Conservation (phyloP, 2,113 vertebrate genomes). For the Raja brachyura region DNA sequence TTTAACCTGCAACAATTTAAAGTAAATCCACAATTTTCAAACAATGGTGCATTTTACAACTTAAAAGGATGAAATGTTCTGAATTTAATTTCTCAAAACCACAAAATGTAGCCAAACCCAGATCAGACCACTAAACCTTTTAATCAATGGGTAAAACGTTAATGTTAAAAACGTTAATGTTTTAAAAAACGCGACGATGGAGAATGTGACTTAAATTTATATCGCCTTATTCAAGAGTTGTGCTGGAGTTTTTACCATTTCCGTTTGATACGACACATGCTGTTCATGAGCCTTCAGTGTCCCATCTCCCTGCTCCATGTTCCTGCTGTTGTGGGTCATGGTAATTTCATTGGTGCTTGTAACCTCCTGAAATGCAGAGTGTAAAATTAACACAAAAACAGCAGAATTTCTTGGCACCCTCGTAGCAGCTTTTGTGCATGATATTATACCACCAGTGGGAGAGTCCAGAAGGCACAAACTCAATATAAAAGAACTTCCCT, state of each 20-base stretch:
- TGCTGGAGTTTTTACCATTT: constrained; percentile 64
- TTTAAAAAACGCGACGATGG: neutral
- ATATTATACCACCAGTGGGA: too few species aligned
- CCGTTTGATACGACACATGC: constrained; percentile 56
- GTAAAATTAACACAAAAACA: constrained; percentile 42
- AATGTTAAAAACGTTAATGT: too few species aligned
- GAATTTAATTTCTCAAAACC: too few species aligned
- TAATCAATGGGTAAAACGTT: too few species aligned
- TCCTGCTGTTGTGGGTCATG: constrained; percentile 51
- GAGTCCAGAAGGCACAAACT: too few species aligned
- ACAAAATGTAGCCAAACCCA: neutral
- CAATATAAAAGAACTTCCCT: too few species aligned
- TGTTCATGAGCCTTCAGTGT: constrained; percentile 52
- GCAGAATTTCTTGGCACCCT: constrained; percentile 40
- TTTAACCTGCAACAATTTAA: neutral
- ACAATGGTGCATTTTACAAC: neutral
- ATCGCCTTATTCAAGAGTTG: constrained; percentile 39
- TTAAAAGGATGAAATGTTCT: neutral
- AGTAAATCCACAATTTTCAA: neutral
- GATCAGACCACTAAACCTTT: too few species aligned
- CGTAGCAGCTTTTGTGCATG: neutral
- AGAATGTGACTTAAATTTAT: neutral
- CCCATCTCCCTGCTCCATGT: constrained; percentile 49
- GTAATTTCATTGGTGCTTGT: constrained; percentile 58
- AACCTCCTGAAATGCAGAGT: constrained; percentile 55